A percentile compares a stretch with the other conserved stretches of the same genome.
phyloP scores from a whole-genome alignment of 64 coral and sea anemone genomes.

The Actinia tenebrosa region DNA sequence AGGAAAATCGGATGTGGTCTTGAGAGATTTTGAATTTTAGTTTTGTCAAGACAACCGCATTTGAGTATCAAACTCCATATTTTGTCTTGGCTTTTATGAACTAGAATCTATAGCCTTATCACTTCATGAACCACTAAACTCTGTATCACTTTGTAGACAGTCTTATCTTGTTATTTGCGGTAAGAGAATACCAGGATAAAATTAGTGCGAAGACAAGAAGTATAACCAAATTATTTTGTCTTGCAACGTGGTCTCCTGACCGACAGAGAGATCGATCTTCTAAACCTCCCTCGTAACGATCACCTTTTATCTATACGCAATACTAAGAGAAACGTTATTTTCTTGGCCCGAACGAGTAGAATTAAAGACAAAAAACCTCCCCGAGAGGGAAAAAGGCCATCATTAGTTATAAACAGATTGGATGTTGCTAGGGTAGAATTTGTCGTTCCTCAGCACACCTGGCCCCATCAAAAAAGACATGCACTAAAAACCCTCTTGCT shows the following conservation, averaged over 20 bases:
- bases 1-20: background rate
- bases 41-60: background rate
- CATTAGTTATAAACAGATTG: slow-evolving; percentile 11
- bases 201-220: background rate
- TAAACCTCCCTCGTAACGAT: background rate
- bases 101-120: background rate
- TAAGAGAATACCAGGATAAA: slow-evolving; percentile 7
- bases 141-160: background rate
- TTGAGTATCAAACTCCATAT: background rate
- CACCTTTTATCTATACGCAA: background rate
- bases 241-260: slow-evolving; percentile 3
- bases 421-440: slow-evolving; percentile 7
- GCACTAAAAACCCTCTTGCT: background rate
- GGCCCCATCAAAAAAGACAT: background rate
- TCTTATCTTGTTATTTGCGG: slow-evolving; percentile 18
- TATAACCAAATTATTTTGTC: background rate
- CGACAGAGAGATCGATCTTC: background rate
- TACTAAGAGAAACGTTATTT: background rate
- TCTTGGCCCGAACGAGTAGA: background rate
- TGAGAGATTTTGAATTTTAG: background rate
- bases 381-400: background rate
- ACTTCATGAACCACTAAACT: background rate
- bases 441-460: background rate
- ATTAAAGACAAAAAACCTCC: background rate
- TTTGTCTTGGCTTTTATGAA: background rate